phyloP scores from a whole-genome alignment of 23 tunicate genomes.

The Halocynthia aurantium region DNA sequence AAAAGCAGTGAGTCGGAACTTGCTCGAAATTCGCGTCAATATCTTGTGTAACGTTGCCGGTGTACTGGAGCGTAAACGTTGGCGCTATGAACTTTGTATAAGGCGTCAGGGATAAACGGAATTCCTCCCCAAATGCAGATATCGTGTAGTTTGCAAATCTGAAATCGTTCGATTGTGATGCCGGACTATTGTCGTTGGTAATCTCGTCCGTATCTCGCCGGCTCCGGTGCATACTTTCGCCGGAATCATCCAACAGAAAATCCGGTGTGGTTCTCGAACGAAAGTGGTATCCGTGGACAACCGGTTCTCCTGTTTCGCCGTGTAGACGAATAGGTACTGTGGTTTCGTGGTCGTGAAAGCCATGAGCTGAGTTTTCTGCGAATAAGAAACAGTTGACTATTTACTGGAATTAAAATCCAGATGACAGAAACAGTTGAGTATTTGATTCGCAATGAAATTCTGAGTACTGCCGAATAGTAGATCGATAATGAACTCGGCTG shows the following conservation, averaged over 20 bases:
- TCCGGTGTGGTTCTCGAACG: conserved; percentile 26
- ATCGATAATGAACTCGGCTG: too few relatives aligned
- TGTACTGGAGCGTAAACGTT: conserved; percentile 68
- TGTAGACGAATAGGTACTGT: conserved; percentile 71
- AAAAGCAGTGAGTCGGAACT: conserved; percentile 86
- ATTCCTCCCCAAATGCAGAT: conserved; percentile 55
- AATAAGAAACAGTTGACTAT: background rate
- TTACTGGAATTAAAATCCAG: too few relatives aligned
- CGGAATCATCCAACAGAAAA: conserved; percentile 30
- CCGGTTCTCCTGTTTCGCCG: conserved; percentile 77
- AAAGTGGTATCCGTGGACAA: conserved; percentile 79
- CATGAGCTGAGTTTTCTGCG: conserved; percentile 57
- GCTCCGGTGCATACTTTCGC: conserved; percentile 21
- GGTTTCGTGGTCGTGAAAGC: conserved; percentile 63
- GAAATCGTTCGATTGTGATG: conserved; percentile 31
- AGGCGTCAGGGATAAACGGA: conserved; percentile 65
- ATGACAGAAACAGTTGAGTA: too few relatives aligned
- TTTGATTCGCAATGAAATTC: too few relatives aligned
- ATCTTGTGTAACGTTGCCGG: conserved; percentile 45
- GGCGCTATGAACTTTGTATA: conserved; percentile 79
- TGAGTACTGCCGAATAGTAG: too few relatives aligned
- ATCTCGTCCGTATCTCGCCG: conserved; percentile 1
- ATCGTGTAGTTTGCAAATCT: conserved; percentile 70
- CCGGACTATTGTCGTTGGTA: background rate
- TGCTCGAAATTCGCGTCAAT: conserved; percentile 37